Evolutionary conservation across 2,888 invertebrate species (phyloP).

Genomic region (Matsumyia berberina): DNA sequence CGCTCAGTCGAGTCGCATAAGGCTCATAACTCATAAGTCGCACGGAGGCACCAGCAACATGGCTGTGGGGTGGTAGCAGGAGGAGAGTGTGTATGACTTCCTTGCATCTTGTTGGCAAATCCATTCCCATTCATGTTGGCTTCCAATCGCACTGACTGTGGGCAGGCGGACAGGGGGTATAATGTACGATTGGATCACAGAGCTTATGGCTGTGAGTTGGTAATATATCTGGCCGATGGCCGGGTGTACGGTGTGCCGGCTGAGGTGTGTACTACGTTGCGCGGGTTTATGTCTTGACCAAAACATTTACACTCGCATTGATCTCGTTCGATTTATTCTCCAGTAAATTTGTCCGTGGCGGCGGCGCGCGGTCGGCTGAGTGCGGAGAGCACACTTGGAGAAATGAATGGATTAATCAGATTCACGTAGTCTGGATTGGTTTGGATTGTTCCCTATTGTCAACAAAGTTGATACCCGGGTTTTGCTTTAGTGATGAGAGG

Average conservation of each 20-base stretch:
- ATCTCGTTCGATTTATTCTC: constrained; percentile 52
- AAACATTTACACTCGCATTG: constrained; percentile 63
- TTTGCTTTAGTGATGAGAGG: too few relatives aligned
- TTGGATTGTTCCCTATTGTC: not conserved
- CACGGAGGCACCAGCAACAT: not conserved
- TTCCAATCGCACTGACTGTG: constrained; percentile 18
- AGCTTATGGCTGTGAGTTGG: constrained; percentile 36
- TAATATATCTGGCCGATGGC: constrained; percentile 31
- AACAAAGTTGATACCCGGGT: not conserved
- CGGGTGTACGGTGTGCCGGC: not conserved
- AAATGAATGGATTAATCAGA: constrained; percentile 8
- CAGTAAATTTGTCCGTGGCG: constrained; percentile 42
- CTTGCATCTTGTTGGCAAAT: constrained; percentile 43
- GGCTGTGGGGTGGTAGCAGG: constrained; percentile 2
- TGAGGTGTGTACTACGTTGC: not conserved
- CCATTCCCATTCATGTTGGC: constrained; percentile 56
- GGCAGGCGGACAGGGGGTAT: not conserved
- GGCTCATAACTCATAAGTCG: constrained; percentile 65
- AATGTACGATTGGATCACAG: constrained; percentile 37
- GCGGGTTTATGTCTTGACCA: constrained; percentile 26
- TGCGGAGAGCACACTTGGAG: constrained; percentile 26
- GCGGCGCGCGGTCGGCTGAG: not conserved
- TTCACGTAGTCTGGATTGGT: constrained; percentile 15
- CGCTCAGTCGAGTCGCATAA: constrained; percentile 48
- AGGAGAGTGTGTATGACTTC: constrained; percentile 33